Evolutionary conservation across 2,113 vertebrate species (phyloP), one percentile per base, ranked within the genome.

Genomic region (Suricata suricatta): DNA sequence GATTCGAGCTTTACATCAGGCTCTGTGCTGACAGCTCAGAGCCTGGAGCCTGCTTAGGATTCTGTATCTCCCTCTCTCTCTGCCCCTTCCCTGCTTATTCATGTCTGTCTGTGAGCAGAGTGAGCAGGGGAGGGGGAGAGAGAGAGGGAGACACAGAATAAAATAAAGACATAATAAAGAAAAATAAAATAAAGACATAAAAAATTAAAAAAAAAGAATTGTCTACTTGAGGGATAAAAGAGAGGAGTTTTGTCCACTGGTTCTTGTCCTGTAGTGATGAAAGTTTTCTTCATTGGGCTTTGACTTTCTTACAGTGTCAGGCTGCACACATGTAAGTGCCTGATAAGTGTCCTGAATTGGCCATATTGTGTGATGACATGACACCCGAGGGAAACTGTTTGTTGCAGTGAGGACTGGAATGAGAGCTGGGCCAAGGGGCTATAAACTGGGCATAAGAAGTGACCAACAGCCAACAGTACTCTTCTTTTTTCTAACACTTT

Each of bases 321-420:
- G 19, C 1, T 71, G n/a, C 41, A 35, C 8, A 0, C 2, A 11
- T 25, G 4, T 57, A 29, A 52, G 29, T 50, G 7, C 60, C 60
- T 25, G 19, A 8, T 81, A 2, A 17, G 12, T 50, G 35, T 57
- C 57, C 35, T 15, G 33, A 76, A 52, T 13, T 29, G 2, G 52
- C 31, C 19, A 7, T 29, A 3, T 15, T 16, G 19, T 44, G 38
- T 14, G 72, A 23, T 19, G 15, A 35, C n/a, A 7, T 29, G 27
- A 15, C 8, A 80, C 0, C 1, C 0, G 1, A 69, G 12, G 29
- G 60, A 60, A 35, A 16, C 23, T 38, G 3, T 4, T 52, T 15
- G 7, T 80, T 72, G 17, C 8, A n/a, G 29, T 31, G 2, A 71
- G 35, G 21, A 41, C 44, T 21, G 7, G 0, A 11, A 1, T 23